Evolutionary conservation across 1,140 invertebrate genomes (phyloP).

Genomic region (Coboldia fuscipes): DNA sequence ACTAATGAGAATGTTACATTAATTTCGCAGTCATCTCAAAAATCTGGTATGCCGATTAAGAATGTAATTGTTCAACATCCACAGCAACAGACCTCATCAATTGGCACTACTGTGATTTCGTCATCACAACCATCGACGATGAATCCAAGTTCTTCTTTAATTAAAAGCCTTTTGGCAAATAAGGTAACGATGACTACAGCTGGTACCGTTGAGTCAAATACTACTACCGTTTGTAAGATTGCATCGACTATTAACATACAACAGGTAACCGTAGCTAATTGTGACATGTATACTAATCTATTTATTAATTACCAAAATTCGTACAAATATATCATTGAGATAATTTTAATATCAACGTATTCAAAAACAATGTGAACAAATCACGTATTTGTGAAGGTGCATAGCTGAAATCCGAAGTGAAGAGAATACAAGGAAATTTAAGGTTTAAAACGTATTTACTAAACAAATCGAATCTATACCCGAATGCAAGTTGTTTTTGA

Average conservation of each 20-base stretch:
- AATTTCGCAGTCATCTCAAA: too few relatives aligned
- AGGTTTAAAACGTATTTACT: too few relatives aligned
- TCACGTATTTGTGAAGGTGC: too few relatives aligned
- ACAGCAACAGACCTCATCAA: conserved; percentile 1
- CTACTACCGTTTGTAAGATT: conserved; percentile 24
- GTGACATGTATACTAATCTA: neutral
- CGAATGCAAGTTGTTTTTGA: too few relatives aligned
- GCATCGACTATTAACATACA: conserved; percentile 17
- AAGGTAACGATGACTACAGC: conserved; percentile 45
- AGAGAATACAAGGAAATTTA: too few relatives aligned
- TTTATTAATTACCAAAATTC: neutral
- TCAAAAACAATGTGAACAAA: too few relatives aligned
- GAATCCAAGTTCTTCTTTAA: conserved; percentile 34
- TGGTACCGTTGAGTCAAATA: conserved; percentile 12
- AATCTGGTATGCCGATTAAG: too few relatives aligned
- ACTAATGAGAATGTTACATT: too few relatives aligned
- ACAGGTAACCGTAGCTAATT: conserved; percentile 16
- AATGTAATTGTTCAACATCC: conserved; percentile 6
- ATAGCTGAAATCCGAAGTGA: too few relatives aligned
- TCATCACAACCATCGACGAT: neutral
- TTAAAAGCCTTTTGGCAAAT: conserved; percentile 67
- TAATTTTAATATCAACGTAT: too few relatives aligned
- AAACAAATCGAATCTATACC: too few relatives aligned
- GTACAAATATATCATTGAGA: too few relatives aligned
- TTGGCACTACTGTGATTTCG: neutral